Percentiles rank a stretch among this genome's conserved stretches.
Evolutionary conservation across 23 tunicate genomes (phyloP).

Genomic region (Trididemnum miniatum): DNA sequence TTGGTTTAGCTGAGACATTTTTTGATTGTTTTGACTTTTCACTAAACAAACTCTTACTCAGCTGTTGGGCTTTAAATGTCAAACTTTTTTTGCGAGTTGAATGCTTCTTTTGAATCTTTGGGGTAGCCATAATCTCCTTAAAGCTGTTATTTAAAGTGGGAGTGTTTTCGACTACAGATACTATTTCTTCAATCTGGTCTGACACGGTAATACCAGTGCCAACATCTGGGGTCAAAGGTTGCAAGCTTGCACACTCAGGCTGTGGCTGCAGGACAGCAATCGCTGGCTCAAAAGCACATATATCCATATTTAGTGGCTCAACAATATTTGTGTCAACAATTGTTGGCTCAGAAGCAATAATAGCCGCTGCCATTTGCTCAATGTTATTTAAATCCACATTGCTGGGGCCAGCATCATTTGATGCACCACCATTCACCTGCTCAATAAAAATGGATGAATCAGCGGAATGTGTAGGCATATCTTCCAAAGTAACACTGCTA

Average conservation of each 20-base stretch:
- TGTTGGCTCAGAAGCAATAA: background rate
- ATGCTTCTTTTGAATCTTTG: constrained; percentile 8
- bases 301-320: background rate
- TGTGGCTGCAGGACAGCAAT: constrained; percentile 1
- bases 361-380: constrained; percentile 3
- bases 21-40: constrained; percentile 3
- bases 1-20: background rate
- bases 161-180: background rate
- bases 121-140: constrained; percentile 26
- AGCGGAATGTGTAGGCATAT: background rate
- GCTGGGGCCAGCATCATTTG: constrained; percentile 8
- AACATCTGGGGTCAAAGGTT: background rate
- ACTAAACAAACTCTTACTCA: background rate
- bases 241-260: background rate
- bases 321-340: background rate
- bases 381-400: background rate
- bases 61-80: background rate
- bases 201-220: constrained; percentile 1
- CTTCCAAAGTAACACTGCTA: constrained; percentile 19
- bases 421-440: constrained; percentile 1
- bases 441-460: background rate
- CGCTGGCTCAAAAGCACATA: background rate
- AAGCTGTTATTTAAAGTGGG: background rate
- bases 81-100: constrained; percentile 16
- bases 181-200: background rate